phyloP scores from a whole-genome alignment of 2,797 vertebrate species.

The Garrulus glandarius region DNA sequence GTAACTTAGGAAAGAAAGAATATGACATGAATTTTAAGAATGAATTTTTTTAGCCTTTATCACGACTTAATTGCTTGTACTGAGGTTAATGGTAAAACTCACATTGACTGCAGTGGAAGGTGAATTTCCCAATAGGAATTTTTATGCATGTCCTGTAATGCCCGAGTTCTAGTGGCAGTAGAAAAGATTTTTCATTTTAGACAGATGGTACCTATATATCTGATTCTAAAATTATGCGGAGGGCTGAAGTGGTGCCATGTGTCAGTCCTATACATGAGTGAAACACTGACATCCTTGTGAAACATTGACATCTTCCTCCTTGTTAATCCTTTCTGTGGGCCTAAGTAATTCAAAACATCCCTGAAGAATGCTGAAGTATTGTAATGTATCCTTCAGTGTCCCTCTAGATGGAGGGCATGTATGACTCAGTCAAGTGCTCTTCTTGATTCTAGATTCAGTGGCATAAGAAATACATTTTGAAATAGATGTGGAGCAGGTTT shows the following conservation, averaged over 20 bases:
- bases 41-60: neutral
- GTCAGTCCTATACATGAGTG: neutral
- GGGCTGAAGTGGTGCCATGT: neutral
- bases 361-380: neutral
- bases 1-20: neutral
- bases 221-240: neutral
- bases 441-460: neutral
- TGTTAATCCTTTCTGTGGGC: neutral
- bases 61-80: neutral
- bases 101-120: neutral
- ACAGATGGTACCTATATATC: neutral
- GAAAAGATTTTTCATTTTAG: neutral
- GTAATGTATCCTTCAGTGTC: neutral
- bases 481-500: neutral
- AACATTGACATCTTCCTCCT: neutral
- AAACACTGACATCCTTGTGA: neutral
- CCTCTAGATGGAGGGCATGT: neutral
- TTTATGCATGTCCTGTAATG: neutral
- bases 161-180: neutral
- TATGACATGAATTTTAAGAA: conserved; percentile 27
- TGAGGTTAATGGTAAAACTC: neutral
- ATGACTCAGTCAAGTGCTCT: neutral
- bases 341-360: neutral
- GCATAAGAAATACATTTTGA: neutral
- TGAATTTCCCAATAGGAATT: neutral